A percentile compares a stretch with the other conserved stretches of the same genome.
These are phyloP conservation scores for Catonia carolina DNA, from an alignment of 2,888 invertebrate species.

Conservation along the genomic window DNA sequence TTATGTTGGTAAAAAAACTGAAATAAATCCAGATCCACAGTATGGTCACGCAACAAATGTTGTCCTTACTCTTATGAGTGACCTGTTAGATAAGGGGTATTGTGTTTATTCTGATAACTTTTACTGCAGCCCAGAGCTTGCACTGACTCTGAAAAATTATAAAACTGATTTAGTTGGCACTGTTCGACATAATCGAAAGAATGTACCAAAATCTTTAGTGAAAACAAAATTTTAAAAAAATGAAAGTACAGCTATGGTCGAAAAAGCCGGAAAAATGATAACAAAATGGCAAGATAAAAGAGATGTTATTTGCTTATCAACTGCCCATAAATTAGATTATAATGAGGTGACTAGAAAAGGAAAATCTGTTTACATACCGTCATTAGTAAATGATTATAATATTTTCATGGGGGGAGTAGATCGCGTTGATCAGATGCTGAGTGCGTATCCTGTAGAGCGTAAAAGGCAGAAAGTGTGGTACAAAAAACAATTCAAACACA, in stretches of 20 bases:
- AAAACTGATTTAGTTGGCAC: slow-evolving; percentile 7
- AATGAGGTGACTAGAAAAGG: neutral
- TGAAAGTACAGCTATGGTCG: neutral
- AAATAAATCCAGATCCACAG: too few species aligned
- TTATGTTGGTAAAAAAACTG: too few species aligned
- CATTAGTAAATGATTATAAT: slow-evolving; percentile 9
- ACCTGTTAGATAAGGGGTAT: slow-evolving; percentile 1
- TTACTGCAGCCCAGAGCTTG: slow-evolving; percentile 1
- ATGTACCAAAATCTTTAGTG: too few species aligned
- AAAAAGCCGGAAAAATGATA: neutral
- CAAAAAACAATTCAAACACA: slow-evolving; percentile 11
- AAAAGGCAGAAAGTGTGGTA: slow-evolving; percentile 15
- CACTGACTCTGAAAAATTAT: neutral
- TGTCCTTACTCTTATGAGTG: neutral
- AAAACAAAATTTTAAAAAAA: neutral
- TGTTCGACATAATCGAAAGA: neutral
- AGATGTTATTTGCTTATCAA: slow-evolving; percentile 3
- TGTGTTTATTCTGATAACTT: slow-evolving; percentile 8
- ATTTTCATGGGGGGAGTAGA: slow-evolving; percentile 12
- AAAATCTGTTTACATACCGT: neutral
- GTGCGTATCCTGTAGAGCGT: neutral
- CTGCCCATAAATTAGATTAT: neutral
- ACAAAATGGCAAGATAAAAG: neutral
- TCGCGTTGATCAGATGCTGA: neutral
- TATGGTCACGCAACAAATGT: neutral